Evolutionary conservation across 2,797 vertebrate species (phyloP), one percentile per base, ranked within the genome.

Genomic region (Cheirogaleus major): DNA sequence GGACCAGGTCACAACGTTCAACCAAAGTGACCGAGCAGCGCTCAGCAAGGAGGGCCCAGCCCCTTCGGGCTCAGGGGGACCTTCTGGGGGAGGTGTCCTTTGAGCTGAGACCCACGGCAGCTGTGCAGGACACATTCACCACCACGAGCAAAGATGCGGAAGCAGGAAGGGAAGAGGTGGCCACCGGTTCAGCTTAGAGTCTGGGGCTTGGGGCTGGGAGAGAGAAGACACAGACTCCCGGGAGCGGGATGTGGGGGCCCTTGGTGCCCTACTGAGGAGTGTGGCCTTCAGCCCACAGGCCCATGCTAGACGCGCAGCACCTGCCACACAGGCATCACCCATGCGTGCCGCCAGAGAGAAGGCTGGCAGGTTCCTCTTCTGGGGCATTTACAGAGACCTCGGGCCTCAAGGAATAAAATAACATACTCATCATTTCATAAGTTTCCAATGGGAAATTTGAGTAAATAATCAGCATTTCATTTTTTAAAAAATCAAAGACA

Each of bases 401-500:
- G 43, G 18, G 15, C 32, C n/a, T 69, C 59, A 7, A 5, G 35
- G 61, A 65, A 65, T 43, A 45, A 65, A 91, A 10, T 2, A 55
- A 18, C 22, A 30, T 0, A 25, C n/a, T 76, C 30, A 25, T 50
- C 15, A 5, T 35, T 61, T 57, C 84, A 7, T 59, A 87, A 48
- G 18, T 35, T 78, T 92, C 48, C 57, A 59, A 30, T 38, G 90
- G 45, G 78, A 89, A 89, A 73, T 50, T 14, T 23, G 72, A 88
- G 25, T 69, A 32, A 93, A 48, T 52, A 61, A 50, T 63, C 67
- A 57, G 45, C 9, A 76, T 88, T 67, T 95, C 59, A 35, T 88
- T 72, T 67, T 63, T 30, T 4, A 65, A 52, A 55, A 91, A 86
- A 76, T 20, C 52, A 84, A 90, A 95, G 55, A 84, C 25, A 52